Evolutionary conservation across 2,888 invertebrate genomes (phyloP).

Genomic region (Sesia apiformis): DNA sequence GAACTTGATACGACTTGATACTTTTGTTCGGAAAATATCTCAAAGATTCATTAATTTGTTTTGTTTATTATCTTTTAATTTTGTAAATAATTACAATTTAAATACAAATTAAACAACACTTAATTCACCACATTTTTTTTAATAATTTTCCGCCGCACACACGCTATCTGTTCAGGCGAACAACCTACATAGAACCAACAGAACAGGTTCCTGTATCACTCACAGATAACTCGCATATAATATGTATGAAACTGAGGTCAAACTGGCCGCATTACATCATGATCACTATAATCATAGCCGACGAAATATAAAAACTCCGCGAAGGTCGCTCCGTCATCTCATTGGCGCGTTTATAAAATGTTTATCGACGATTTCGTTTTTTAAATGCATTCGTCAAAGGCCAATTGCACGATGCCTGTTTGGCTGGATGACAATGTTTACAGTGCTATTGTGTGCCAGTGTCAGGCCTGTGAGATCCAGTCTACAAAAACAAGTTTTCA

Average conservation of each 20-base stretch:
- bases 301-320: conserved; percentile 6
- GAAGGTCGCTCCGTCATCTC: conserved; percentile 5
- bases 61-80: no score
- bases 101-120: no score
- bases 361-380: neutral
- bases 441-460: no score
- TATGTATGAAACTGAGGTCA: conserved; percentile 31
- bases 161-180: neutral
- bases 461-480: no score
- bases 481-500: no score
- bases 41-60: no score
- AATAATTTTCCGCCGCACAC: no score
- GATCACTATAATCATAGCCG: conserved; percentile 2
- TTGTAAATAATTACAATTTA: no score
- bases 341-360: no score
- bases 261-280: conserved; percentile 38
- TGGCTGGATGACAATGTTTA: neutral
- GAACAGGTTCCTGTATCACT: conserved; percentile 38
- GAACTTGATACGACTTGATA: no score
- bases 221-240: conserved; percentile 8
- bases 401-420: neutral
- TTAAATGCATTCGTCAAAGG: neutral
- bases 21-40: no score
- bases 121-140: no score
- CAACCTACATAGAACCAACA: conserved; percentile 22